A percentile compares a stretch with the other conserved stretches of the same genome.
Conservation (phyloP, 1,140 invertebrate species). For the Scaptomyza graminum region DNA sequence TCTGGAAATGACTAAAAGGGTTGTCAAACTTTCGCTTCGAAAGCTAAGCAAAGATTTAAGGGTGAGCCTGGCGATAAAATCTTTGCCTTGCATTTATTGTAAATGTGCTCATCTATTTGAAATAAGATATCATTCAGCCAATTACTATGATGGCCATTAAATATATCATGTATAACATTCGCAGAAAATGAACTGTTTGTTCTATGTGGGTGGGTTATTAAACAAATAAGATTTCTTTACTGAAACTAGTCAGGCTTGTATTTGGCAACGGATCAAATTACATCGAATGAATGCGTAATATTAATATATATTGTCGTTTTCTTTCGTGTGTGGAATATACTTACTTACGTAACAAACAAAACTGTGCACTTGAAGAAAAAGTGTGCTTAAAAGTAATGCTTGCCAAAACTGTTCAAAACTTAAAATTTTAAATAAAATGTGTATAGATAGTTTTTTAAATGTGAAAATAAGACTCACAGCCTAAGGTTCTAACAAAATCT, state of each 20-base stretch:
- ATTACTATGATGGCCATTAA: conserved; percentile 39
- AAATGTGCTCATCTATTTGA: conserved; percentile 13
- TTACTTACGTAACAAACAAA: background rate
- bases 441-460: no score
- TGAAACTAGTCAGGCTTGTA: background rate
- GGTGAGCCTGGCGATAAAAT: conserved; percentile 38
- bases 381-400: background rate
- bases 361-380: background rate
- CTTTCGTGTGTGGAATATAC: background rate
- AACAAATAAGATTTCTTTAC: background rate
- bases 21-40: conserved; percentile 37
- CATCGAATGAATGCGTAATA: background rate
- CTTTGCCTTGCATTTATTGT: conserved; percentile 33
- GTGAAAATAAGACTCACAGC: no score
- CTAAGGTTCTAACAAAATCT: no score
- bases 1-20: conserved; percentile 55
- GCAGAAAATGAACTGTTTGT: no score
- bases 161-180: background rate
- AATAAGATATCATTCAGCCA: conserved; percentile 41
- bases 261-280: background rate
- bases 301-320: background rate
- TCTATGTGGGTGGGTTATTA: background rate
- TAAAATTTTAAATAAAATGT: no score
- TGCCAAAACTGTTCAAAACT: no score
- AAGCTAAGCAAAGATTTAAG: conserved; percentile 10